A percentile compares a stretch with the other conserved stretches of the same genome.
Evolutionary conservation across 2,797 vertebrate genomes (phyloP).

Genomic region (Oreortyx pictus): DNA sequence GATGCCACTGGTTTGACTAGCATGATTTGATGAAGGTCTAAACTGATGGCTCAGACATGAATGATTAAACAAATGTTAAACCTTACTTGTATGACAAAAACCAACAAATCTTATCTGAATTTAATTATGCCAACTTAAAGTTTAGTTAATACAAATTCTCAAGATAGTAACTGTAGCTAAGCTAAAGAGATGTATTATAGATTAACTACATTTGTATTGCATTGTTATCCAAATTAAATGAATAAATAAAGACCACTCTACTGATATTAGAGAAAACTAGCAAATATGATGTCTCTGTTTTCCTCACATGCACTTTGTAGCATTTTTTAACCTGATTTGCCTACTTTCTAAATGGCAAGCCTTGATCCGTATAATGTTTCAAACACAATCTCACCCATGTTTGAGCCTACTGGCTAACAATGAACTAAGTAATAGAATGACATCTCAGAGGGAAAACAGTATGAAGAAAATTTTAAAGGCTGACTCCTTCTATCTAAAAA

Average conservation of each 20-base stretch:
- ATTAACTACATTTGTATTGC: background rate
- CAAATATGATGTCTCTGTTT: background rate
- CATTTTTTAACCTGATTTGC: conserved; percentile 21
- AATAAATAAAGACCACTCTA: background rate
- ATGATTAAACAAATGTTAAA: background rate
- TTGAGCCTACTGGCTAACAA: conserved; percentile 40
- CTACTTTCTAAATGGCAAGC: conserved; percentile 13
- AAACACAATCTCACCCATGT: background rate
- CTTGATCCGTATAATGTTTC: conserved; percentile 11
- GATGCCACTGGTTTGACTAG: background rate
- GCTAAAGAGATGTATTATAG: background rate
- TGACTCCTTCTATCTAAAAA: background rate
- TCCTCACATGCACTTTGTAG: background rate
- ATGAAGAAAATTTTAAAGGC: conserved; percentile 41
- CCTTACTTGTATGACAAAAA: background rate
- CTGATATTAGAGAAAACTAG: background rate
- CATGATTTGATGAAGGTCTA: background rate
- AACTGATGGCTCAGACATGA: background rate
- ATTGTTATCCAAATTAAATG: background rate
- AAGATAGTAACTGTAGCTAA: background rate
- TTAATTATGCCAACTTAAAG: background rate
- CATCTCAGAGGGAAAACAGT: conserved; percentile 29
- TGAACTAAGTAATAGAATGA: conserved; percentile 23
- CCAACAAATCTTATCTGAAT: background rate
- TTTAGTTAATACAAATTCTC: background rate